Evolutionary conservation across 2,888 invertebrate species (phyloP).

Genomic region (Cistogaster globosa): DNA sequence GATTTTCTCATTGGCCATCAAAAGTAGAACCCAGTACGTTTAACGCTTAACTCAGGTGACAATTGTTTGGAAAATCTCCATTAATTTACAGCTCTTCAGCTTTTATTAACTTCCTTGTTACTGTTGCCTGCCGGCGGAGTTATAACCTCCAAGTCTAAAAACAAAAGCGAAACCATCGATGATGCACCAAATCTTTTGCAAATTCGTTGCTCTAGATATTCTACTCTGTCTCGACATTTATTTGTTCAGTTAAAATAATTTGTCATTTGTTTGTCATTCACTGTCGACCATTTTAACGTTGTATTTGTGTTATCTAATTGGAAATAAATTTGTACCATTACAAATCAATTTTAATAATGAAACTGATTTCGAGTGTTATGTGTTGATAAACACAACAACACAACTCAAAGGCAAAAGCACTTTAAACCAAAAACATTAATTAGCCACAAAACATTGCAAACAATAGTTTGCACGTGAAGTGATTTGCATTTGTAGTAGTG

Average conservation of each 20-base stretch:
- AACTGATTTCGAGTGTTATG: constrained; percentile 35
- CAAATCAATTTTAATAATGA: constrained; percentile 46
- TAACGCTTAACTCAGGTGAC: too few relatives aligned
- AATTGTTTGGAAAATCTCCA: too few relatives aligned
- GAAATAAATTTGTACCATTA: constrained; percentile 17
- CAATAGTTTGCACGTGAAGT: constrained; percentile 19
- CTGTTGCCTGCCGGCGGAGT: too few relatives aligned
- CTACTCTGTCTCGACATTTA: too few relatives aligned
- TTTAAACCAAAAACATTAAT: constrained; percentile 40
- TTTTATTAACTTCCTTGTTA: too few relatives aligned
- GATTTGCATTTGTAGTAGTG: constrained; percentile 15
- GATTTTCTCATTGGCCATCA: too few relatives aligned
- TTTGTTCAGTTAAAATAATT: background rate
- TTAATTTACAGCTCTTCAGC: too few relatives aligned
- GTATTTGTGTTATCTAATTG: constrained; percentile 30
- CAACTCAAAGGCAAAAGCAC: constrained; percentile 2
- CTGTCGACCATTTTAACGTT: constrained; percentile 23
- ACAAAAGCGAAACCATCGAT: too few relatives aligned
- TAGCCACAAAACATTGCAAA: constrained; percentile 41
- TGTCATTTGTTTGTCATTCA: background rate
- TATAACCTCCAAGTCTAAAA: too few relatives aligned
- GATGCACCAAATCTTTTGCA: too few relatives aligned
- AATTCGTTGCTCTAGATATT: too few relatives aligned
- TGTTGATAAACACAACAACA: background rate
- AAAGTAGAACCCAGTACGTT: too few relatives aligned